Conservation (phyloP, 1,140 invertebrate species). For the Chrysopa pallens region DNA sequence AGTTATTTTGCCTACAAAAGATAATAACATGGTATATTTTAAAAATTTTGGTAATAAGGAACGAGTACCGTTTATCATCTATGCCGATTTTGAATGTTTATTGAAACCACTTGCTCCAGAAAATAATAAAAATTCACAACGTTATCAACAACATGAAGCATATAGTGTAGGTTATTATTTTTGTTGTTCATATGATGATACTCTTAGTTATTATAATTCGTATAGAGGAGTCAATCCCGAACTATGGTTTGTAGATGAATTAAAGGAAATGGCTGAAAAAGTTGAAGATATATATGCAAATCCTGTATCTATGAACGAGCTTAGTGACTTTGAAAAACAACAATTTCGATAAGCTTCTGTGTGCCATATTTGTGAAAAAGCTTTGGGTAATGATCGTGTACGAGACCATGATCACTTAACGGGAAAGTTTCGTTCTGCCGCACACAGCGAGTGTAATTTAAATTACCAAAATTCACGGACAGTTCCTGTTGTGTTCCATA, state of each 20-base stretch:
- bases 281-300: constrained; percentile 7
- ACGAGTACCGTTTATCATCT: constrained; percentile 14
- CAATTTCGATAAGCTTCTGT: background rate
- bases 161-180: constrained; percentile 20
- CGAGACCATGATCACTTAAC: constrained; percentile 15
- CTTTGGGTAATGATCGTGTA: constrained; percentile 7
- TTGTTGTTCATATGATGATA: constrained; percentile 19
- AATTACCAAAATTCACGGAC: constrained; percentile 12
- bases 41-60: constrained; percentile 14
- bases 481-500: constrained; percentile 22
- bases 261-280: constrained; percentile 10
- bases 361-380: constrained; percentile 12
- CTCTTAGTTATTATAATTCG: constrained; percentile 13
- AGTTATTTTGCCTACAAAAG: constrained; percentile 8
- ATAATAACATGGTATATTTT: constrained; percentile 12
- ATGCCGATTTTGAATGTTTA: constrained; percentile 19
- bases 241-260: constrained; percentile 13
- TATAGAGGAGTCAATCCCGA: constrained; percentile 14
- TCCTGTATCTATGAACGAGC: constrained; percentile 4
- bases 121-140: constrained; percentile 8
- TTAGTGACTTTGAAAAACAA: constrained; percentile 1
- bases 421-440: constrained; percentile 12
- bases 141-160: constrained; percentile 15
- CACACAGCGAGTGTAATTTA: constrained; percentile 17
- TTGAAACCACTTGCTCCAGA: constrained; percentile 11